These are phyloP conservation scores for Clunio marinus DNA, from an alignment of 2,888 invertebrate genomes.

Conservation along the genomic window DNA sequence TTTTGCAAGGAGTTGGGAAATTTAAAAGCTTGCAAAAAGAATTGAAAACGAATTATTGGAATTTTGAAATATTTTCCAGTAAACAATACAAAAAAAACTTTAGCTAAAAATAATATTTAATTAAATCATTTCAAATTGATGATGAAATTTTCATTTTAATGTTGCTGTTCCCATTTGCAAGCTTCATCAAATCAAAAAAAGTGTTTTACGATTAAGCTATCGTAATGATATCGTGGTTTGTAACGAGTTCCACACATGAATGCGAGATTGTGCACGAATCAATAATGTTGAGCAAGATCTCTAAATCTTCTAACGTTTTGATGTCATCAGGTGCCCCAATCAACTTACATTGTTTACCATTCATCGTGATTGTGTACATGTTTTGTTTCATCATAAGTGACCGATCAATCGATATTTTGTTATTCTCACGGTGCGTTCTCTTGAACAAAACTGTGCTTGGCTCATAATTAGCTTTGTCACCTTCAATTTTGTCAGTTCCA, in stretches of 20 bases:
- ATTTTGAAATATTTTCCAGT: no score
- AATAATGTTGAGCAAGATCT: conserved; percentile 50
- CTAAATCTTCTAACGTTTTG: conserved; percentile 47
- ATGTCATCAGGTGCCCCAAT: conserved; percentile 50
- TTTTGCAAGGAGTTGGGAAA: neutral
- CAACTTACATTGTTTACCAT: conserved; percentile 50
- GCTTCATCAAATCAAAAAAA: neutral
- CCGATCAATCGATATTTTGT: conserved; percentile 49
- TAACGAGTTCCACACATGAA: conserved; percentile 45
- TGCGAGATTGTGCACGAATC: conserved; percentile 48
- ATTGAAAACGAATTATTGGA: neutral
- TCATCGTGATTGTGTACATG: conserved; percentile 50
- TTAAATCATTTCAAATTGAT: no score
- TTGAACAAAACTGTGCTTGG: conserved; percentile 51
- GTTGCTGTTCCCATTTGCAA: no score
- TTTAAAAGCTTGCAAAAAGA: neutral
- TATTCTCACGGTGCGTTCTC: conserved; percentile 44
- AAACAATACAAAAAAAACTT: no score
- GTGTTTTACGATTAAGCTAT: neutral
- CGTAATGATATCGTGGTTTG: neutral
- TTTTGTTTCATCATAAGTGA: conserved; percentile 51
- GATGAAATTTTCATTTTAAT: no score
- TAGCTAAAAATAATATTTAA: no score
- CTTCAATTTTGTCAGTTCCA: conserved; percentile 47
- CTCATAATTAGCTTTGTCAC: conserved; percentile 49